phyloP scores from a whole-genome alignment of 2,888 invertebrate genomes.

The Arctia plantaginis region DNA sequence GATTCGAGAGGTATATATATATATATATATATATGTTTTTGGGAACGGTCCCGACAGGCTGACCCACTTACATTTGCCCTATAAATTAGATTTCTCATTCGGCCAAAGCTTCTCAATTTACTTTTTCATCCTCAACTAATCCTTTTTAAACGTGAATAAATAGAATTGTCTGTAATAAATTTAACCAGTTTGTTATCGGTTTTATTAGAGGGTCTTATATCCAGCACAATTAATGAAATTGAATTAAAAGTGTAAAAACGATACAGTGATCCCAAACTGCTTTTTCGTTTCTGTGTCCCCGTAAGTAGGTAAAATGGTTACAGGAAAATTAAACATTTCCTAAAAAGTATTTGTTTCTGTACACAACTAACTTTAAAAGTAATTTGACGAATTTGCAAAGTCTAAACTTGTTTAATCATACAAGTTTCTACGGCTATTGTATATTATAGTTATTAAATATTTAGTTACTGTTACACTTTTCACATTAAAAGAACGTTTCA shows the following conservation, averaged over 20 bases:
- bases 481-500: no score
- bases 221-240: not conserved
- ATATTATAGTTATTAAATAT: no score
- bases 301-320: no score
- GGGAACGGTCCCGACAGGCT: not conserved
- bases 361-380: no score
- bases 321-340: no score
- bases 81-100: slow-evolving; percentile 2
- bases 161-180: not conserved
- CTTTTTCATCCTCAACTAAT: not conserved
- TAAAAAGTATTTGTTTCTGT: no score
- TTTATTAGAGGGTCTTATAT: not conserved
- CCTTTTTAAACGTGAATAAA: not conserved
- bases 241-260: not conserved
- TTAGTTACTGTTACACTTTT: no score
- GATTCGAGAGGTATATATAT: not conserved
- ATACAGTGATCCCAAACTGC: no score
- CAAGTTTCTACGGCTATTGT: no score
- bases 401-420: no score
- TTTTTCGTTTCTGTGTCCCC: no score
- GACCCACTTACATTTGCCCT: not conserved
- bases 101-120: slow-evolving; percentile 2
- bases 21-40: not conserved
- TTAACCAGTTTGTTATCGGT: not conserved
- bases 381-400: no score